phyloP scores from a whole-genome alignment of 2,888 invertebrate species.

The Torymus texanus region DNA sequence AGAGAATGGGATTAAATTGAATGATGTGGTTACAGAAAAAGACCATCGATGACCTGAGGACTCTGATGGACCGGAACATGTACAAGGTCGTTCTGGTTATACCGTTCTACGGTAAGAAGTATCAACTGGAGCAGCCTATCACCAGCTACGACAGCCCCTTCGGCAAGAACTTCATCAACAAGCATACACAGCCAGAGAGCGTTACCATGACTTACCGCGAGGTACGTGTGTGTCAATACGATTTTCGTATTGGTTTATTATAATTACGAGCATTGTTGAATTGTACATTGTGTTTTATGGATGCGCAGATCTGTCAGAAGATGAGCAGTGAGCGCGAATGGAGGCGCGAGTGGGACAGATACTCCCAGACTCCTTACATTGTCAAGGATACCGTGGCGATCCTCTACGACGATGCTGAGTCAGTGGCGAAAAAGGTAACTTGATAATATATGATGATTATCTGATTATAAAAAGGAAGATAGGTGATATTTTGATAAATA shows the following conservation, averaged over 20 bases:
- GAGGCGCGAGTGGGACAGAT: constrained; percentile 83
- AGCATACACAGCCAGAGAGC: background rate
- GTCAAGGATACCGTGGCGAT: constrained; percentile 80
- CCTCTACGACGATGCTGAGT: constrained; percentile 85
- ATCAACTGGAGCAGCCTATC: constrained; percentile 1
- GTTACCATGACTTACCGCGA: constrained; percentile 27
- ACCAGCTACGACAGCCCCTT: constrained; percentile 36
- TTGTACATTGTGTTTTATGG: background rate
- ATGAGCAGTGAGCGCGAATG: constrained; percentile 72
- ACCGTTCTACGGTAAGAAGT: constrained; percentile 51
- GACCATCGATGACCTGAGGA: constrained; percentile 14
- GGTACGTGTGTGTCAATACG: constrained; percentile 3
- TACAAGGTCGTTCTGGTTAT: constrained; percentile 44
- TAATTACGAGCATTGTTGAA: background rate
- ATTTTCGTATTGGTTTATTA: background rate
- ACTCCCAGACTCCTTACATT: constrained; percentile 80
- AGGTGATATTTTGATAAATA: too few species aligned
- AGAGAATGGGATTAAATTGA: too few species aligned
- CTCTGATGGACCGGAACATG: background rate
- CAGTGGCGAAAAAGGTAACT: constrained; percentile 66
- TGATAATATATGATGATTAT: background rate
- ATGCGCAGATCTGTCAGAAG: constrained; percentile 41
- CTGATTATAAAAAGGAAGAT: too few species aligned
- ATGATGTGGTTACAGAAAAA: constrained; percentile 2
- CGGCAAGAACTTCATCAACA: constrained; percentile 11